phyloP scores from a whole-genome alignment of 2,888 invertebrate species.

The Zygothrica quintamaculata region DNA sequence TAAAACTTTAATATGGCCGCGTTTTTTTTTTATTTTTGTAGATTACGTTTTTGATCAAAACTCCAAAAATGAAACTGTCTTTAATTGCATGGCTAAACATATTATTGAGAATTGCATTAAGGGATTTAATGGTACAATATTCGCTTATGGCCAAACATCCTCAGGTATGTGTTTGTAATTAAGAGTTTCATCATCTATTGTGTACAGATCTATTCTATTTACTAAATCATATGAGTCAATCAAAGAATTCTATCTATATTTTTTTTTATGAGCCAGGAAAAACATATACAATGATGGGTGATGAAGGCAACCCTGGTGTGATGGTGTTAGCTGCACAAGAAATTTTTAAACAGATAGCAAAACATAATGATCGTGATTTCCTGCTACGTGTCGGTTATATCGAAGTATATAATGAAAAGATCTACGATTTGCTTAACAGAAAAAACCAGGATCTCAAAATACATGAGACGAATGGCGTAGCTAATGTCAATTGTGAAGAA shows the following conservation, averaged over 20 bases:
- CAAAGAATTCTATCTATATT: conserved; percentile 1
- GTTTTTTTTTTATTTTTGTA: conserved; percentile 74
- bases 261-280: conserved; percentile 84
- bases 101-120: conserved; percentile 89
- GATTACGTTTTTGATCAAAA: conserved; percentile 90
- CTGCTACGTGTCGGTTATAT: conserved; percentile 92
- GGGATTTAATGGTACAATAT: conserved; percentile 94
- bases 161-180: conserved; percentile 89
- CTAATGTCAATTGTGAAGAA: conserved; percentile 88
- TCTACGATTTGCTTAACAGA: conserved; percentile 90
- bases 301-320: conserved; percentile 88
- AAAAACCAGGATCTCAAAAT: conserved; percentile 87
- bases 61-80: conserved; percentile 87
- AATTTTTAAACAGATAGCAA: conserved; percentile 88
- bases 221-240: too few relatives aligned
- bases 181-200: too few relatives aligned
- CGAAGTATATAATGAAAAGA: conserved; percentile 94
- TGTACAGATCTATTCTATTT: too few relatives aligned
- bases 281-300: conserved; percentile 93
- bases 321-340: conserved; percentile 89
- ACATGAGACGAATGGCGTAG: conserved; percentile 87
- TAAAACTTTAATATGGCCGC: too few relatives aligned
- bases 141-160: conserved; percentile 96
- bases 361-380: conserved; percentile 88
- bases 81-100: conserved; percentile 88